These are phyloP conservation scores for Tursiops truncatus DNA, from an alignment of 2,113 vertebrate genomes.

Conservation along the genomic window DNA sequence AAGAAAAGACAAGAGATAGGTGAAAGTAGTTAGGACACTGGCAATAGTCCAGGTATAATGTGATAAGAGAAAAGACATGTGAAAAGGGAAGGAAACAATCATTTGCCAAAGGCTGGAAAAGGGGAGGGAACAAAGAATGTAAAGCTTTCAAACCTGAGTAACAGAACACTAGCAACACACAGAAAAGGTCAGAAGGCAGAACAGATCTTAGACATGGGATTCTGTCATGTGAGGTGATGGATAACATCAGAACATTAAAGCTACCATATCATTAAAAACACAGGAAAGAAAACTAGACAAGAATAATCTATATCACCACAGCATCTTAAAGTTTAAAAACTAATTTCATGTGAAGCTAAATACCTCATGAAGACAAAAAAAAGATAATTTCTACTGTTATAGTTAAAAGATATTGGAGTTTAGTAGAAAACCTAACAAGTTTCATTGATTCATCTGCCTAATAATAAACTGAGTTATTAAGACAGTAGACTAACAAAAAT, in stretches of 20 bases:
- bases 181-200: background rate
- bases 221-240: background rate
- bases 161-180: background rate
- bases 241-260: background rate
- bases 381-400: background rate
- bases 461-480: constrained; percentile 17
- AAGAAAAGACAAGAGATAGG: background rate
- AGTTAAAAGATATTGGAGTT: background rate
- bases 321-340: constrained; percentile 5
- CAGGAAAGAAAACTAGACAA: background rate
- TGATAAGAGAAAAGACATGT: background rate
- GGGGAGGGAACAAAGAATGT: background rate
- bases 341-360: background rate
- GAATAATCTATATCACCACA: background rate
- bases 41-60: background rate
- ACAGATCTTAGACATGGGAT: background rate
- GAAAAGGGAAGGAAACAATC: background rate
- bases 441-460: constrained; percentile 15
- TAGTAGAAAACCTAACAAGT: background rate
- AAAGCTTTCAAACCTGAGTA: background rate
- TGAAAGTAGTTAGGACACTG: background rate
- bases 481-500: background rate
- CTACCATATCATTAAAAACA: background rate
- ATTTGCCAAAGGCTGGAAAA: background rate
- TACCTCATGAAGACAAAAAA: constrained; percentile 9